Base-by-base conservation (phyloP, 2,113 vertebrate species). In the Catharus bicknelli region DNA sequence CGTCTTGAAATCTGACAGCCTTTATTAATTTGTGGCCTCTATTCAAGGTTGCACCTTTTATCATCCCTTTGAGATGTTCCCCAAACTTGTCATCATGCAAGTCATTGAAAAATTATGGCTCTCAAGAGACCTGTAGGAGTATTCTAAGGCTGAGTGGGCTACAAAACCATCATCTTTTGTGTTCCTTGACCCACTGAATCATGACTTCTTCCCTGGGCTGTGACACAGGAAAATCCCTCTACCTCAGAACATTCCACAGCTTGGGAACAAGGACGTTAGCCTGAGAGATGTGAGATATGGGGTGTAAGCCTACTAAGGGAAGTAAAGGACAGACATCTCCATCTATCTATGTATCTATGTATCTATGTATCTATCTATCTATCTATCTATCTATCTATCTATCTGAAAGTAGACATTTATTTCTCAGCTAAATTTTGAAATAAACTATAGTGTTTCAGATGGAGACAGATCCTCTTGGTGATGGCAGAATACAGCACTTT, bases 71-170 rank as follows among this genome's bases (percentile, higher is more conserved):
- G 96, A 96, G 94, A 95, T 68, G 1, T 54, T 89, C 73, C 83
- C 74, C 89, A 92, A 92, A 87, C 38, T 85, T 89, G 88, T 73
- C 61, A 81, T 93, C 53, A 20, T 77, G 78, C 22, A 79, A 63
- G 19, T 22, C 42, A 66, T 69, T 82, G 51, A 94, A 91, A 92
- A 93, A 75, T 95, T 82, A 94, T 51, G 80, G 11, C 51, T 90
- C 94, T 94, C 96, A 84, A 72, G 95, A 96, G 95, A 48, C 94
- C 91, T 73, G 47, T 88, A 88, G 83, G 63, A 87, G 47, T 90
- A 96, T 96, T 96, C 96, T 95, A 87, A 91, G 90, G n/a, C 30
- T 80, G 48, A 83, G 21, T 67, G 51, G 75, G 64, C 55, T 77
- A 90, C 88, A 73, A 82, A 83, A 23, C 13, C 50, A 72, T 61